phyloP scores from a whole-genome alignment of 2,888 invertebrate species.

The Nezara viridula region DNA sequence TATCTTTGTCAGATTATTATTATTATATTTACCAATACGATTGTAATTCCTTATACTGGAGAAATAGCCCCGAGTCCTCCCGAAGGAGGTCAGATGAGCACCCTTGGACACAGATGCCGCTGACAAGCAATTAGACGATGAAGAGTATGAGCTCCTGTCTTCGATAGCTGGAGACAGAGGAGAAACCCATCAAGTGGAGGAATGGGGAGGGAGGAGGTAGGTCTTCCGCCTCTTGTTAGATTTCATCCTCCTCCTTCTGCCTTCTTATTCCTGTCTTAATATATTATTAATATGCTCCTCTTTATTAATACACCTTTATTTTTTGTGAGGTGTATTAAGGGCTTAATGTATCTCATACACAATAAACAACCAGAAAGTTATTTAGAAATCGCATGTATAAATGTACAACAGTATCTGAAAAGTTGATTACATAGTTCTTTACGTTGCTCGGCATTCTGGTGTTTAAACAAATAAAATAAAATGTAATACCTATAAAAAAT shows the following conservation, averaged over 20 bases:
- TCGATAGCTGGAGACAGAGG: not conserved
- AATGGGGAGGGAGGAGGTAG: not conserved
- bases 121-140: constrained; percentile 14
- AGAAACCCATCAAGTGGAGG: constrained; percentile 15
- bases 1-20: no score
- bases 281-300: no score
- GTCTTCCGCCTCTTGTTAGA: constrained; percentile 19
- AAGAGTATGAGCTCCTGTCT: not conserved
- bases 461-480: no score
- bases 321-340: no score
- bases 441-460: no score
- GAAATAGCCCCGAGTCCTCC: not conserved
- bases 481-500: no score
- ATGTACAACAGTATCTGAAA: no score
- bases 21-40: not conserved
- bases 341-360: no score
- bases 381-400: no score
- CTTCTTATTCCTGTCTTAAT: not conserved
- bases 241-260: not conserved
- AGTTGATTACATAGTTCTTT: no score
- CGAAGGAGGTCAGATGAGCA: not conserved
- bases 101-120: not conserved
- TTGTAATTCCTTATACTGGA: not conserved
- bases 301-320: no score
- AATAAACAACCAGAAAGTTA: no score